Evolutionary conservation across 1,140 invertebrate genomes (phyloP).

Genomic region (Drosophila miranda): DNA sequence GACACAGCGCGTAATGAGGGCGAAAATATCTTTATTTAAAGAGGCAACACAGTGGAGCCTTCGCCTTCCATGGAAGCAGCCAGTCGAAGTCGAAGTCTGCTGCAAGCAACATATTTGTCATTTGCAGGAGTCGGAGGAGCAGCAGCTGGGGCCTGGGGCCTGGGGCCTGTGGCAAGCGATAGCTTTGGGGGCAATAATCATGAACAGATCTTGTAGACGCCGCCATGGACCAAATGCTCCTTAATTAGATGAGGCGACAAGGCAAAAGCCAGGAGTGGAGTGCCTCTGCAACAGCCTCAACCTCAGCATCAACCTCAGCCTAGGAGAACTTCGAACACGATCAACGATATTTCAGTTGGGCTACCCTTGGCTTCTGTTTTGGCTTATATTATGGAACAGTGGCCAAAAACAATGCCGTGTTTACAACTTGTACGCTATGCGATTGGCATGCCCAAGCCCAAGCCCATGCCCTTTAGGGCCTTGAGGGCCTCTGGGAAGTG

Average conservation of each 20-base stretch:
- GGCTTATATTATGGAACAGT: slow-evolving; percentile 50
- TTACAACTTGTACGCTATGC: slow-evolving; percentile 74
- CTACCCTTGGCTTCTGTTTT: slow-evolving; percentile 27
- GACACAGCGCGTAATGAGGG: slow-evolving; percentile 77
- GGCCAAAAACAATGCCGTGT: slow-evolving; percentile 74
- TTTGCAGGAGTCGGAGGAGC: slow-evolving; percentile 56
- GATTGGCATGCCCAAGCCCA: slow-evolving; percentile 44
- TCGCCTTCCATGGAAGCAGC: slow-evolving; percentile 66
- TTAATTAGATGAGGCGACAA: slow-evolving; percentile 81
- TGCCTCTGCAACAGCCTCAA: background rate
- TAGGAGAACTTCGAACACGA: slow-evolving; percentile 36
- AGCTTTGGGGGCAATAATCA: slow-evolving; percentile 69
- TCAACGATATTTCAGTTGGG: slow-evolving; percentile 29
- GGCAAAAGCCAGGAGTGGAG: slow-evolving; percentile 26
- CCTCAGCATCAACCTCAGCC: background rate
- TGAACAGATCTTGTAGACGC: slow-evolving; percentile 71
- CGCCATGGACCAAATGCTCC: slow-evolving; percentile 61
- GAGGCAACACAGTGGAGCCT: slow-evolving; percentile 39
- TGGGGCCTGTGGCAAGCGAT: slow-evolving; percentile 36
- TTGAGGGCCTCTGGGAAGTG: slow-evolving; percentile 40
- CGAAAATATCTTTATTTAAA: slow-evolving; percentile 81
- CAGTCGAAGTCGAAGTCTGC: slow-evolving; percentile 6
- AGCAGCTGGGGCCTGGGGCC: too few relatives aligned
- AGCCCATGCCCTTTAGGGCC: slow-evolving; percentile 18
- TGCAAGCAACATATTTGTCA: slow-evolving; percentile 71